phyloP scores from a whole-genome alignment of 2,888 invertebrate genomes.

The Bimastos eiseni region DNA sequence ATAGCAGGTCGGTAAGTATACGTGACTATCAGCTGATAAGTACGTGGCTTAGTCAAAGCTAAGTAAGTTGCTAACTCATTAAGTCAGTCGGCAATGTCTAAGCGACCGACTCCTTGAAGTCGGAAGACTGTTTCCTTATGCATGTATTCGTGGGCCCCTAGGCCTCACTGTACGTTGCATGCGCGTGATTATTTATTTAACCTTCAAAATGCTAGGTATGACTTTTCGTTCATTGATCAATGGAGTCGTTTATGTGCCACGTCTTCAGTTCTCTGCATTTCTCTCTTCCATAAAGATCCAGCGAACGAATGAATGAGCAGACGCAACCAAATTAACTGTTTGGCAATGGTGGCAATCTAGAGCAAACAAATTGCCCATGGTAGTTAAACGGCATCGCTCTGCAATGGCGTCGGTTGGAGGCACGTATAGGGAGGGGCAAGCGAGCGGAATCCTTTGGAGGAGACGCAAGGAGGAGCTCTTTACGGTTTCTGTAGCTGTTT shows the following conservation, averaged over 20 bases:
- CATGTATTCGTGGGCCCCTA: too few relatives aligned
- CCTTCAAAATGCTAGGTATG: background rate
- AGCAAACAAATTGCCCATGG: slow-evolving; percentile 13
- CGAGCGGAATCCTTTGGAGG: background rate
- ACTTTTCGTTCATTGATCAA: background rate
- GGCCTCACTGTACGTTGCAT: background rate
- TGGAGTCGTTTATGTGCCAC: background rate
- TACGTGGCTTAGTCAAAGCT: too few relatives aligned
- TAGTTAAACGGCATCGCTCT: background rate
- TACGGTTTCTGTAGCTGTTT: background rate
- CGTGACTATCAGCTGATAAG: too few relatives aligned
- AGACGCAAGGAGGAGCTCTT: background rate
- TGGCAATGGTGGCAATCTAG: background rate
- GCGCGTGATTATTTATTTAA: background rate
- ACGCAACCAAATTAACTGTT: background rate
- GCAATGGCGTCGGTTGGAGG: background rate
- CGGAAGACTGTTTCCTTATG: too few relatives aligned
- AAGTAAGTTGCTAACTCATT: too few relatives aligned
- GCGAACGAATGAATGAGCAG: background rate
- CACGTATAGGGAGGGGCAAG: background rate
- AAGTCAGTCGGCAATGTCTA: too few relatives aligned
- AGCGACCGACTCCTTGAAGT: background rate
- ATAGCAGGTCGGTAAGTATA: too few relatives aligned
- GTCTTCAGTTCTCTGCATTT: background rate
- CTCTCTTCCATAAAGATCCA: background rate